These are phyloP conservation scores for Machimus atricapillus DNA, from an alignment of 2,888 invertebrate species.

Conservation along the genomic window DNA sequence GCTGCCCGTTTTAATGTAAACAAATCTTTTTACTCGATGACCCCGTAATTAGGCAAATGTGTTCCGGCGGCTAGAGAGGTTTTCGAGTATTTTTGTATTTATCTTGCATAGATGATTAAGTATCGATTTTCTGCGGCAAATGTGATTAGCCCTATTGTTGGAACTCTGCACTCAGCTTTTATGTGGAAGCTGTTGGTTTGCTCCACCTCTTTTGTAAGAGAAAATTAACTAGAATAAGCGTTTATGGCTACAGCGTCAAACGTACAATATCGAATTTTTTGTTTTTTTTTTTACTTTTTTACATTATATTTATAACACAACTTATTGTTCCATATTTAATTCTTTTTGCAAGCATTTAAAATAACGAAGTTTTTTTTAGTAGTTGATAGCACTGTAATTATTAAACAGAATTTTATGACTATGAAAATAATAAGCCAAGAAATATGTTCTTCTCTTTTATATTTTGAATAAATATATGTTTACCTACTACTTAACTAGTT, in stretches of 20 bases:
- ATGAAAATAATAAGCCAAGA: neutral
- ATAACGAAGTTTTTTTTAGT: neutral
- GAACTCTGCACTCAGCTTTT: neutral
- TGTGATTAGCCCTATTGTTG: neutral
- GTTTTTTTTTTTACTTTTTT: neutral
- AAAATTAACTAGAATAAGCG: neutral
- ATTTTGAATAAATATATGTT: neutral
- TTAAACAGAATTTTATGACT: neutral
- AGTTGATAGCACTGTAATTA: neutral
- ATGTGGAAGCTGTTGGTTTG: neutral
- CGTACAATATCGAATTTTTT: neutral
- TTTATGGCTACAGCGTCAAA: neutral
- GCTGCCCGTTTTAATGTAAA: constrained; percentile 41
- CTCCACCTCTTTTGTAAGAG: neutral
- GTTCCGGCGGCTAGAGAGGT: neutral
- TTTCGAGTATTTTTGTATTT: neutral
- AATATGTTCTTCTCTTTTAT: neutral
- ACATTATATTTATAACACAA: neutral
- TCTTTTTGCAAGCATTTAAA: neutral
- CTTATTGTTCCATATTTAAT: neutral
- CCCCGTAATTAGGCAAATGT: neutral
- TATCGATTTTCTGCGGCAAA: neutral
- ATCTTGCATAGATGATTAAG: neutral
- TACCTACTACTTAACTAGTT: neutral
- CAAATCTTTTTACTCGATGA: constrained; percentile 9